Evolutionary conservation across 2,113 vertebrate species (phyloP).

Genomic region (Eurystomus gularis): DNA sequence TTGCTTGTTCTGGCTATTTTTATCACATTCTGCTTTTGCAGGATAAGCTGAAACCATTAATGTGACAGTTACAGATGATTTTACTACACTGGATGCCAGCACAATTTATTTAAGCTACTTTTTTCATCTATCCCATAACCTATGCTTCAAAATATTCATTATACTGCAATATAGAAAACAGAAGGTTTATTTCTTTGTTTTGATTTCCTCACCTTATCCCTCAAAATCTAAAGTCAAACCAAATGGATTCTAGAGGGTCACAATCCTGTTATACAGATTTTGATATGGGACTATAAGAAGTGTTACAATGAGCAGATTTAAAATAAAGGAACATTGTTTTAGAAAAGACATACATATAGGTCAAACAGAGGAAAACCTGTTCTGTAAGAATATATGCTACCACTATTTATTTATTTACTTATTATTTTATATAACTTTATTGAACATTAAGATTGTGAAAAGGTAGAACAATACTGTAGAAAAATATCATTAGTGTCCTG

Average conservation of each 20-base stretch:
- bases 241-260: background rate
- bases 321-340: background rate
- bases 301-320: background rate
- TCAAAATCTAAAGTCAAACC: background rate
- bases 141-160: constrained; percentile 4
- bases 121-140: constrained; percentile 11
- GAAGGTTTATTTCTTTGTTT: background rate
- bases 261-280: background rate
- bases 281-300: background rate
- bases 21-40: constrained; percentile 8
- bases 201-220: background rate
- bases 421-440: background rate
- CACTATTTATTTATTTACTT: background rate
- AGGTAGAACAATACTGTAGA: background rate
- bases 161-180: background rate
- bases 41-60: constrained; percentile 37
- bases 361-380: background rate
- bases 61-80: constrained; percentile 15
- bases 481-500: background rate
- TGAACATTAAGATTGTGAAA: background rate
- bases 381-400: background rate
- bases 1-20: constrained; percentile 36
- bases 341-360: background rate
- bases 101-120: constrained; percentile 51
- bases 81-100: background rate